Evolutionary conservation across 2,113 vertebrate species (phyloP).

Genomic region (Pholis gunnellus): DNA sequence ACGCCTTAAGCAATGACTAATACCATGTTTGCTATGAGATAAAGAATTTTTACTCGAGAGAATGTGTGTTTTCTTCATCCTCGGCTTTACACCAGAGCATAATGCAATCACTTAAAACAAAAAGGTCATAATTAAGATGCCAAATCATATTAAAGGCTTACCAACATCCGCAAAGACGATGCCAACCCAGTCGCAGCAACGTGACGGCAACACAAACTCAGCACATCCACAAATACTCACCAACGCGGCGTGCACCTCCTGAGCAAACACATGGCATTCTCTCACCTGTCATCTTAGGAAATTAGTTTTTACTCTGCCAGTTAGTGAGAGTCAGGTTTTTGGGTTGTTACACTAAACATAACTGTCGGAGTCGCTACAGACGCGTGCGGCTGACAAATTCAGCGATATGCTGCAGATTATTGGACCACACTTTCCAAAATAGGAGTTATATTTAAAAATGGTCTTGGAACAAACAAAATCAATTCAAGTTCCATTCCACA

Average conservation of each 20-base stretch:
- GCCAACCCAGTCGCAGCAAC: neutral
- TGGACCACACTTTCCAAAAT: neutral
- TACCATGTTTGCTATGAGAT: slow-evolving; percentile 30
- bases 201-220: neutral
- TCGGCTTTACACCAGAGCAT: slow-evolving; percentile 1
- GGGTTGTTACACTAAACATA: neutral
- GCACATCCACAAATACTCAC: neutral
- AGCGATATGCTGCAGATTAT: neutral
- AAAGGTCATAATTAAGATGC: slow-evolving; percentile 28
- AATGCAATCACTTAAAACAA: slow-evolving; percentile 11
- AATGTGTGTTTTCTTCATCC: slow-evolving; percentile 19
- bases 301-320: neutral
- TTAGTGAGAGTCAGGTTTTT: neutral
- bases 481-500: neutral
- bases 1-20: slow-evolving; percentile 18
- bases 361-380: neutral
- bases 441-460: neutral
- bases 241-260: neutral
- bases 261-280: slow-evolving; percentile 14
- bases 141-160: slow-evolving; percentile 39
- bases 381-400: neutral
- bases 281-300: neutral
- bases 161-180: slow-evolving; percentile 8
- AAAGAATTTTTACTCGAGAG: slow-evolving; percentile 19
- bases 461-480: neutral